Evolutionary conservation across 2,113 vertebrate species (phyloP).

Genomic region (Sus scrofa): T2T-Sscrofa CM000812.6:182125501-182126000

Average conservation of each 20-base stretch:
- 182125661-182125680: not conserved
- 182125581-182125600: not conserved
- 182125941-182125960: not conserved
- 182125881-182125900: not conserved
- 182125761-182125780: not conserved
- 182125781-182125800: not conserved
- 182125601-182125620: not conserved
- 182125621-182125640: conserved; percentile 1
- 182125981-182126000: not conserved
- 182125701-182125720: not conserved
- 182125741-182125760: not conserved
- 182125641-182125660: not conserved
- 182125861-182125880: not conserved
- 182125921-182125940: not conserved
- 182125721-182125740: not conserved
- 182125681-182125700: not conserved
- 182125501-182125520: not conserved
- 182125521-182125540: not conserved
- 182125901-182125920: not conserved
- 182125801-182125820: not conserved
- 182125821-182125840: not conserved
- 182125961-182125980: not conserved
- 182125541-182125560: not conserved
- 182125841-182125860: not conserved
- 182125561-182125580: not conserved